Conservation (phyloP, 1,140 invertebrate genomes). For the Parasteatoda tepidariorum region DNA sequence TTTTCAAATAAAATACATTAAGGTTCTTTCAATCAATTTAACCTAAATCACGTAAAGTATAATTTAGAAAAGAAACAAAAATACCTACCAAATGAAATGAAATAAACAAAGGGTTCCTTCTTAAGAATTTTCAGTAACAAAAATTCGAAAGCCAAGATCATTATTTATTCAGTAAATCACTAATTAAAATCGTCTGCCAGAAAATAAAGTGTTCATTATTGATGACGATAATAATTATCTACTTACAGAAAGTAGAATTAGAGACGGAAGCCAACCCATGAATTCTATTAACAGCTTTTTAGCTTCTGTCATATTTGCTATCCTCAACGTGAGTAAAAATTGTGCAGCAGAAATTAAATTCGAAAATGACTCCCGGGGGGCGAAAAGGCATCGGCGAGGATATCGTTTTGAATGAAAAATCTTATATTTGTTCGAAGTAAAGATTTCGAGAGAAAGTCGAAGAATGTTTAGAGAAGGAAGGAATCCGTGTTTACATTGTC, state of each 20-base stretch:
- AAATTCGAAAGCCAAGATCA: too few relatives aligned
- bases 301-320: neutral
- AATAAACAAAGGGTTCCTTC: too few relatives aligned
- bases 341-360: conserved; percentile 6
- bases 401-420: conserved; percentile 19
- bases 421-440: conserved; percentile 32
- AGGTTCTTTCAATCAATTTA: too few relatives aligned
- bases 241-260: neutral
- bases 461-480: conserved; percentile 44
- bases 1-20: too few relatives aligned
- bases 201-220: too few relatives aligned
- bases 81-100: too few relatives aligned
- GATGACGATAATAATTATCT: too few relatives aligned
- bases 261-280: neutral
- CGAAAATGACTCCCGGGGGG: neutral
- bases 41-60: too few relatives aligned
- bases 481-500: conserved; percentile 34
- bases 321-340: neutral
- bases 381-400: neutral
- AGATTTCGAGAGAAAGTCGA: conserved; percentile 46
- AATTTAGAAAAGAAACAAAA: too few relatives aligned
- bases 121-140: too few relatives aligned
- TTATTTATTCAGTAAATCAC: too few relatives aligned
- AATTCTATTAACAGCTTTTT: conserved; percentile 15
- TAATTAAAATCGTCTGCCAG: too few relatives aligned